Conservation (phyloP, 1,140 invertebrate genomes). For the Geopemphigus sp. region DNA sequence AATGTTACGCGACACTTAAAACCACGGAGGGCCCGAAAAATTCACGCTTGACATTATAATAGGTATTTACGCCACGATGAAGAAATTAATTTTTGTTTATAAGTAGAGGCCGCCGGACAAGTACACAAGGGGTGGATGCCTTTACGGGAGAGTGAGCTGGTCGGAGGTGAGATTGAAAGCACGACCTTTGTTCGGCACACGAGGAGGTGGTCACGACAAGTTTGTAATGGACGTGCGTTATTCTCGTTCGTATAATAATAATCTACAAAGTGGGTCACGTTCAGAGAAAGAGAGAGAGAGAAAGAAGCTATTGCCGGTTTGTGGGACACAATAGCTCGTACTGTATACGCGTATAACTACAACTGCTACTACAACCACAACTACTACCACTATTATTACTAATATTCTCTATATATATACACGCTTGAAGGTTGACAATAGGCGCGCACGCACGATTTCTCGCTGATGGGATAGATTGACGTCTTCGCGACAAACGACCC, state of each 20-base stretch:
- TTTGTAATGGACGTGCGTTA: not conserved
- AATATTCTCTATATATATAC: not conserved
- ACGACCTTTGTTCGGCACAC: not conserved
- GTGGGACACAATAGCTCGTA: not conserved
- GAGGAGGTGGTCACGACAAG: not conserved
- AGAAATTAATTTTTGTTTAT: too few species aligned
- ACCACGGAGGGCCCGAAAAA: too few species aligned
- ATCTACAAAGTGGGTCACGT: conserved; percentile 15
- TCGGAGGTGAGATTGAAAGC: not conserved
- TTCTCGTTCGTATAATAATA: conserved; percentile 13
- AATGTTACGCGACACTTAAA: too few species aligned
- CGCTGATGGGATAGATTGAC: not conserved
- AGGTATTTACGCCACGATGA: too few species aligned
- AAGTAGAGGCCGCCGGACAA: too few species aligned
- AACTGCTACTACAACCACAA: not conserved
- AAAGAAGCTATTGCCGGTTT: too few species aligned
- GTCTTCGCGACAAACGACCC: conserved; percentile 27
- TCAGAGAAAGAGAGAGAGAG: not conserved
- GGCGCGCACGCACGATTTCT: not conserved
- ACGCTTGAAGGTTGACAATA: not conserved
- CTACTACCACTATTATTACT: not conserved
- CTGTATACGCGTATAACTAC: not conserved
- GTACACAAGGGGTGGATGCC: too few species aligned
- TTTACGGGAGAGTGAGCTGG: too few species aligned
- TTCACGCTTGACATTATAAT: too few species aligned